A percentile compares a stretch with the other conserved stretches of the same genome.
phyloP scores from a whole-genome alignment of 2,888 invertebrate genomes.

The Hipparchia semele region DNA sequence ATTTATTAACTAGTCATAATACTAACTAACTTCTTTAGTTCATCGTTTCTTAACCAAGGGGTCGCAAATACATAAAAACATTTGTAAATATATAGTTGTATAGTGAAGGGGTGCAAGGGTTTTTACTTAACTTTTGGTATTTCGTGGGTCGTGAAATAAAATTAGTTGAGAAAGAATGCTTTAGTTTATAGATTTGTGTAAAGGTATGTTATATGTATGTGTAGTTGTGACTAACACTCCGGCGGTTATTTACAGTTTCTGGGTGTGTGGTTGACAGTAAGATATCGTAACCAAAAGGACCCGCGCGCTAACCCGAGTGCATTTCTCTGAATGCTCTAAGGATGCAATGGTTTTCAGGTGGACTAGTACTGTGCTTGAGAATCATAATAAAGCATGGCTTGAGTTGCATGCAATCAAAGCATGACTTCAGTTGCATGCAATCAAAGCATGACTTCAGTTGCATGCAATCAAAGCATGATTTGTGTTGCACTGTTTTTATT shows the following conservation, averaged over 20 bases:
- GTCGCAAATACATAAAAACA: too few relatives aligned
- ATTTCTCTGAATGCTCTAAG: conserved; percentile 91
- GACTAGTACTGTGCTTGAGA: conserved; percentile 62
- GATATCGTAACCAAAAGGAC: conserved; percentile 99
- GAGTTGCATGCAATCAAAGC: conserved; percentile 16
- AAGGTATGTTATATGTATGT: conserved; percentile 25
- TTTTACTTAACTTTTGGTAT: too few relatives aligned
- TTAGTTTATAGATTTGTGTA: too few relatives aligned
- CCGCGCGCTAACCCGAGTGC: conserved; percentile 98
- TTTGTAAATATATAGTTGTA: too few relatives aligned
- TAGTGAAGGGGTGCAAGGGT: too few relatives aligned
- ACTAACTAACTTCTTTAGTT: too few relatives aligned
- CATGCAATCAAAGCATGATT: conserved; percentile 7
- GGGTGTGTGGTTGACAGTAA: conserved; percentile 97
- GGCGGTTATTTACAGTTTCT: conserved; percentile 90
- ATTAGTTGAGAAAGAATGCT: too few relatives aligned
- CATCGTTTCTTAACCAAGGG: too few relatives aligned
- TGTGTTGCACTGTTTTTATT: too few relatives aligned
- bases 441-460: conserved; percentile 30
- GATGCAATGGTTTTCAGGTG: conserved; percentile 71
- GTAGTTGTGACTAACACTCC: conserved; percentile 68
- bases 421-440: too few relatives aligned
- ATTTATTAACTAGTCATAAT: too few relatives aligned
- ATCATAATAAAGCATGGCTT: conserved; percentile 33
- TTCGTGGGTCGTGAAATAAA: too few relatives aligned